These are phyloP conservation scores for Cataglyphis albicans DNA, from an alignment of 2,888 invertebrate genomes.

Conservation along the genomic window DNA sequence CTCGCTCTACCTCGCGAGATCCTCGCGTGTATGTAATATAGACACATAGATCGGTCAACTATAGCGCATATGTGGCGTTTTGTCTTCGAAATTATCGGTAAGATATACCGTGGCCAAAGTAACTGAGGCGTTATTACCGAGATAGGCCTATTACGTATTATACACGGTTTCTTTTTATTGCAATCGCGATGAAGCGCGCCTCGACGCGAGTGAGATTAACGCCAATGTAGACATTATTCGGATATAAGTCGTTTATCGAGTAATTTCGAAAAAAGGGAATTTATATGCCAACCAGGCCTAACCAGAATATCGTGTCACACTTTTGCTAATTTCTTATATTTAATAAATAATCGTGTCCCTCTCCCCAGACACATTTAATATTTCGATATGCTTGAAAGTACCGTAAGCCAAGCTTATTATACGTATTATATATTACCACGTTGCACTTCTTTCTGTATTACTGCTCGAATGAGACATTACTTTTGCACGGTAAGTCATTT, in stretches of 20 bases:
- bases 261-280: constrained; percentile 69
- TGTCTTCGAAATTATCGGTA: constrained; percentile 80
- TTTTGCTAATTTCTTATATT: constrained; percentile 18
- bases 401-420: neutral
- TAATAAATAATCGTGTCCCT: neutral
- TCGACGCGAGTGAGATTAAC: constrained; percentile 67
- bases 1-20: constrained; percentile 26
- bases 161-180: constrained; percentile 80
- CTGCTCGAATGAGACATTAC: neutral
- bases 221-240: constrained; percentile 74
- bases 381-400: neutral
- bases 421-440: neutral
- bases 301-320: neutral
- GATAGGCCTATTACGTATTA: constrained; percentile 83
- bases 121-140: constrained; percentile 82
- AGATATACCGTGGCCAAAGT: constrained; percentile 79
- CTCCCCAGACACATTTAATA: neutral
- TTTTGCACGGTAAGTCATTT: neutral
- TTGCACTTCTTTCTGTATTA: neutral
- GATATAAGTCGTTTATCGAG: constrained; percentile 76
- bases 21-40: neutral
- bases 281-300: constrained; percentile 44
- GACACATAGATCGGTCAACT: constrained; percentile 26
- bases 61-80: constrained; percentile 60
- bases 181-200: constrained; percentile 62